These are phyloP conservation scores for Salvelinus namaycush DNA, from an alignment of 2,113 vertebrate species.

Conservation along the genomic window DNA sequence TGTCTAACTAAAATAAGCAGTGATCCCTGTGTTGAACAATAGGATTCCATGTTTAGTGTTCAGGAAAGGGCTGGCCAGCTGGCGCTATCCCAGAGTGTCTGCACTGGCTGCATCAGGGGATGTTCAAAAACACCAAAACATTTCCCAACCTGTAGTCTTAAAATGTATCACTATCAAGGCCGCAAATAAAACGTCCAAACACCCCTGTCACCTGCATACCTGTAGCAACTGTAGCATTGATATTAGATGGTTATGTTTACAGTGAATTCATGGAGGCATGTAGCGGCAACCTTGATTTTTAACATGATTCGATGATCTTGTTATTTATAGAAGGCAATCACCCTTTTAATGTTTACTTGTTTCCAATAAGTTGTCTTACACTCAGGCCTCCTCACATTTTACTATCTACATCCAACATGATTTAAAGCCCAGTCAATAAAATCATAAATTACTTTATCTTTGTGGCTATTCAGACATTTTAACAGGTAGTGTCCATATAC, in stretches of 20 bases:
- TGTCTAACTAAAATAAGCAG: slow-evolving; percentile 15
- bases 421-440: not conserved
- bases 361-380: not conserved
- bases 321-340: not conserved
- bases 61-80: slow-evolving; percentile 53
- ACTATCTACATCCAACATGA: not conserved
- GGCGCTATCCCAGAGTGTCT: slow-evolving; percentile 42
- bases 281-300: not conserved
- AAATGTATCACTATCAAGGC: not conserved
- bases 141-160: not conserved
- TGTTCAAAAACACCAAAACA: not conserved
- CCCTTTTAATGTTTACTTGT: not conserved
- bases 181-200: not conserved
- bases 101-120: not conserved
- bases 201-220: not conserved
- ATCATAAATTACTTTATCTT: not conserved
- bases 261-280: not conserved
- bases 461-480: not conserved
- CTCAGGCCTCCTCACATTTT: not conserved
- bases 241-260: not conserved
- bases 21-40: slow-evolving; percentile 27
- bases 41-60: slow-evolving; percentile 34
- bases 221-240: not conserved
- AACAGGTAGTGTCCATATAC: not conserved
- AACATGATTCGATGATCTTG: not conserved